Evolutionary conservation across 2,888 invertebrate genomes (phyloP).

Genomic region (Philopedon plagiatum): DNA sequence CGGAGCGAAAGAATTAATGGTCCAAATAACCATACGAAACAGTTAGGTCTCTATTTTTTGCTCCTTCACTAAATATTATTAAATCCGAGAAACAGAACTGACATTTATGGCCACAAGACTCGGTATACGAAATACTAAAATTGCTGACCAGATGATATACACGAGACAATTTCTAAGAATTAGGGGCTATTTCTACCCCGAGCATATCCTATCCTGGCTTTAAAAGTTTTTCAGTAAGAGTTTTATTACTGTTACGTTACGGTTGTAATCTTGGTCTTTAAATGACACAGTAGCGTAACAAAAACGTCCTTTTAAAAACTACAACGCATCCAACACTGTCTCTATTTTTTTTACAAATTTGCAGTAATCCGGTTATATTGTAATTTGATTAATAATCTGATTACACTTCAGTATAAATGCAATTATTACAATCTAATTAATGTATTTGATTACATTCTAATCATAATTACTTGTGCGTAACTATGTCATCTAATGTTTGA

Average conservation of each 20-base stretch:
- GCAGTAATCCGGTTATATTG: too few species aligned
- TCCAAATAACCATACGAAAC: conserved; percentile 42
- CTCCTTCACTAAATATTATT: conserved; percentile 43
- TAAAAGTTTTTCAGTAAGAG: conserved; percentile 38
- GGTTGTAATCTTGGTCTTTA: conserved; percentile 15
- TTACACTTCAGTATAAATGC: too few species aligned
- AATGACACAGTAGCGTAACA: conserved; percentile 19
- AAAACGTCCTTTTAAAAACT: background rate
- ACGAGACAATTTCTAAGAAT: conserved; percentile 47
- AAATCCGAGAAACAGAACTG: conserved; percentile 45
- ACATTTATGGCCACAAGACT: conserved; percentile 41
- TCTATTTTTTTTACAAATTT: too few species aligned
- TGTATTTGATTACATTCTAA: too few species aligned
- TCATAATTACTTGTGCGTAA: too few species aligned
- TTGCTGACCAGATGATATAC: conserved; percentile 46
- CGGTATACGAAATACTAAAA: conserved; percentile 39
- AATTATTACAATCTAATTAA: too few species aligned
- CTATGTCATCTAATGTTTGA: too few species aligned
- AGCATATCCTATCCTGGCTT: conserved; percentile 31
- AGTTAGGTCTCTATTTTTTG: conserved; percentile 44
- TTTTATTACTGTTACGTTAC: conserved; percentile 31
- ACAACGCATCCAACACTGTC: too few species aligned
- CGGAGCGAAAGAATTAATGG: conserved; percentile 41
- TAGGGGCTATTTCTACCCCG: conserved; percentile 42
- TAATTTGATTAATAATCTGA: too few species aligned